Evolutionary conservation across 2,113 vertebrate species (phyloP).

Genomic region (Rhagologus leucostigma): DNA sequence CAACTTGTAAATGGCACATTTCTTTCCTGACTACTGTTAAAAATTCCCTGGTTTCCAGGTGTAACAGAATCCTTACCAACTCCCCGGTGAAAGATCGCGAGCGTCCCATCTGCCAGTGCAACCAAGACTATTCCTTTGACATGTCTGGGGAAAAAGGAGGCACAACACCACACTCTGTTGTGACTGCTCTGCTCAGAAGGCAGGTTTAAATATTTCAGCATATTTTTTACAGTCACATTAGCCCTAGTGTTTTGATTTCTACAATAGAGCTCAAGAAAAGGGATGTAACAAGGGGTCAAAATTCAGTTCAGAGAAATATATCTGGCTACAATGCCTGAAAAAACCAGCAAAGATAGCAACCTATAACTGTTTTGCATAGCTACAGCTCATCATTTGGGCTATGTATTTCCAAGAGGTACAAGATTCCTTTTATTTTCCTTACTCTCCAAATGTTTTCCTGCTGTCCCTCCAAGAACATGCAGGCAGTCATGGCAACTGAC

Average conservation of each 20-base stretch:
- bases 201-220: background rate
- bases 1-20: background rate
- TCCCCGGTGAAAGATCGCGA: conserved; percentile 96
- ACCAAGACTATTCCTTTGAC: conserved; percentile 96
- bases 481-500: background rate
- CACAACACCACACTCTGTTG: background rate
- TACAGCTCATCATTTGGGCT: background rate
- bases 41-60: background rate
- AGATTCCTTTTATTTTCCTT: background rate
- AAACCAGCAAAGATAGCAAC: background rate
- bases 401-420: background rate
- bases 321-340: background rate
- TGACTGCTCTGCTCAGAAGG: background rate
- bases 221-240: background rate
- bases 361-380: background rate
- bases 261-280: background rate
- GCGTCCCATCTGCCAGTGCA: conserved; percentile 90
- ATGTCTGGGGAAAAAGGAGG: conserved; percentile 75
- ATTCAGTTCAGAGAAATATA: background rate
- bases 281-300: background rate
- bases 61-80: conserved; percentile 77
- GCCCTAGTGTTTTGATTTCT: background rate
- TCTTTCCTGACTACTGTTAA: background rate
- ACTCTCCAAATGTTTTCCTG: background rate
- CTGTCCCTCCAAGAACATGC: background rate